Conservation (phyloP, 2,113 vertebrate genomes). For the Electrona antarctica region DNA sequence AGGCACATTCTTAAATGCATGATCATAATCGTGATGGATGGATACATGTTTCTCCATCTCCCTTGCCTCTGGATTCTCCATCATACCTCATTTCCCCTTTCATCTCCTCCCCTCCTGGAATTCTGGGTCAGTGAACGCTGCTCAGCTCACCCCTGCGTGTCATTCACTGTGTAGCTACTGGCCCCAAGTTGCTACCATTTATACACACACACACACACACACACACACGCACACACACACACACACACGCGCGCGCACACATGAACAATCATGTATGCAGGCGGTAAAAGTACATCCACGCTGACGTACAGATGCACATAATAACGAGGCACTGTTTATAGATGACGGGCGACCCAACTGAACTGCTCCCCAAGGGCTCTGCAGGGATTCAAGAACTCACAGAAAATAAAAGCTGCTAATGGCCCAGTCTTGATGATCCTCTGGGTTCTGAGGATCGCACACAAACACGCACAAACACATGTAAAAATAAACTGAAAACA, state of each 20-base stretch:
- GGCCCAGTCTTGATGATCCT: slow-evolving; percentile 13
- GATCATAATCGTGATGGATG: slow-evolving; percentile 63
- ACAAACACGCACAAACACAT: not conserved
- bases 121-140: slow-evolving; percentile 15
- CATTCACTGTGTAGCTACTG: slow-evolving; percentile 21
- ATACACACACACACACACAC: no score
- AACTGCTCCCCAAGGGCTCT: not conserved
- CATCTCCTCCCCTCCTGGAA: slow-evolving; percentile 22
- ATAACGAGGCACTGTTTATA: not conserved
- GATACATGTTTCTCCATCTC: slow-evolving; percentile 42
- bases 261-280: not conserved
- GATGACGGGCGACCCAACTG: not conserved
- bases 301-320: not conserved
- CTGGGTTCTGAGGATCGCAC: slow-evolving; percentile 14
- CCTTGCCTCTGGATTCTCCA: slow-evolving; percentile 31
- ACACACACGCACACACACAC: no score
- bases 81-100: slow-evolving; percentile 3
- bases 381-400: slow-evolving; percentile 2
- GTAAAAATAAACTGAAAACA: slow-evolving; percentile 55
- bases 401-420: slow-evolving; percentile 9
- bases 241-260: not conserved
- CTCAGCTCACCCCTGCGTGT: slow-evolving; percentile 18
- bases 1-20: slow-evolving; percentile 50
- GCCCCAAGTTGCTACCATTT: slow-evolving; percentile 11
- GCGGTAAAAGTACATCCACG: no score